phyloP scores from a whole-genome alignment of 1,140 invertebrate genomes.

The Drosophila mayri region DNA sequence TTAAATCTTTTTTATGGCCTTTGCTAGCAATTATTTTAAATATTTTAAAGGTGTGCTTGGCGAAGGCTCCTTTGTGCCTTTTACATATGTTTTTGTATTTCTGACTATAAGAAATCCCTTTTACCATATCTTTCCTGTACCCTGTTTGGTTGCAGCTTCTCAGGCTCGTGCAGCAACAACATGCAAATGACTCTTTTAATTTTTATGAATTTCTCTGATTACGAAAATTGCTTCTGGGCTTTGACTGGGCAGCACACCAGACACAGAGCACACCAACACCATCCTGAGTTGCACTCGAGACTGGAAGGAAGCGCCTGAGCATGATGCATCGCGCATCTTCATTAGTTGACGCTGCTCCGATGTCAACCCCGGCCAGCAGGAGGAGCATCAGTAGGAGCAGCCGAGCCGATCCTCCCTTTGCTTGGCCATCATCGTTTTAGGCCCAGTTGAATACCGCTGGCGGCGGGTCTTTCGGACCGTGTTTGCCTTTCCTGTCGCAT shows the following conservation, averaged over 20 bases:
- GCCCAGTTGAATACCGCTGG: conserved; percentile 74
- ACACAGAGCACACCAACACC: conserved; percentile 6
- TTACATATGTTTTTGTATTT: neutral
- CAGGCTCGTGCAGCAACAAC: conserved; percentile 53
- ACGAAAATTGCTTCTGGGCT: conserved; percentile 83
- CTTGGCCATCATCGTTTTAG: conserved; percentile 67
- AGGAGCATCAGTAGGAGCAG: neutral
- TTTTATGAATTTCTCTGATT: conserved; percentile 84
- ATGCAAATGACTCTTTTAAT: conserved; percentile 84
- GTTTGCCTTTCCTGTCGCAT: conserved; percentile 80
- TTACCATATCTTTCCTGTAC: conserved; percentile 15
- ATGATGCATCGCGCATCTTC: conserved; percentile 83
- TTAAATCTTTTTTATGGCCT: no score
- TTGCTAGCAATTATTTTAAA: no score
- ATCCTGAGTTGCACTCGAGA: conserved; percentile 22
- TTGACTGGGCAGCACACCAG: conserved; percentile 48
- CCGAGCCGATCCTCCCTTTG: conserved; percentile 16
- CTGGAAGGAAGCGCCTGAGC: conserved; percentile 60
- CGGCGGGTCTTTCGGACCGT: conserved; percentile 55
- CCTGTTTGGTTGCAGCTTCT: conserved; percentile 2
- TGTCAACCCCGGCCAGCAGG: conserved; percentile 54
- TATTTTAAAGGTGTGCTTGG: no score
- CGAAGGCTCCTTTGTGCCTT: neutral
- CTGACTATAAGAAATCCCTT: neutral
- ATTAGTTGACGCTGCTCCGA: conserved; percentile 77